Evolutionary conservation across 2,888 invertebrate genomes (phyloP).

Genomic region (Parochlus steinenii): DNA sequence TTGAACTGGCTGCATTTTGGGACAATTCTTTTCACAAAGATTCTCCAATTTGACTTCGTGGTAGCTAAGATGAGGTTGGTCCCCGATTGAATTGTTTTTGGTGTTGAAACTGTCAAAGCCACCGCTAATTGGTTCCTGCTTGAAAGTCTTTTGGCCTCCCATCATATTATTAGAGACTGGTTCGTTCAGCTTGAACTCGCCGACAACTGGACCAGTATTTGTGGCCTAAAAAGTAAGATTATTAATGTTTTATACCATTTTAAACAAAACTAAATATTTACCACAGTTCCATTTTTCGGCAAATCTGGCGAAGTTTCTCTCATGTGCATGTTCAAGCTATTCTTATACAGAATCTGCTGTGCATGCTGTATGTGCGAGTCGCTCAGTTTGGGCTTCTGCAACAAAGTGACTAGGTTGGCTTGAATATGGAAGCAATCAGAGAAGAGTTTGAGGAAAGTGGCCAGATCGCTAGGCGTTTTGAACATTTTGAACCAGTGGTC

Average conservation of each 20-base stretch:
- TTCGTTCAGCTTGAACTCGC: conserved; percentile 29
- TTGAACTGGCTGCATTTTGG: conserved; percentile 15
- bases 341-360: conserved; percentile 16
- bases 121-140: conserved; percentile 21
- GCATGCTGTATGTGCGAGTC: conserved; percentile 32
- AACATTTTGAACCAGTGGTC: conserved; percentile 75
- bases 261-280: too few relatives aligned
- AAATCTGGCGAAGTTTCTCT: too few relatives aligned
- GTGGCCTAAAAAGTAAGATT: too few relatives aligned
- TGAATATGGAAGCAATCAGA: conserved; percentile 91
- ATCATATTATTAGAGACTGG: conserved; percentile 25
- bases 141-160: conserved; percentile 12
- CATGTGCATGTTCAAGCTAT: too few relatives aligned
- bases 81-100: conserved; percentile 5
- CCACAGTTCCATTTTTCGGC: too few relatives aligned
- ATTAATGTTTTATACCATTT: too few relatives aligned
- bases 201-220: conserved; percentile 12
- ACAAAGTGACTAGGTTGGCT: conserved; percentile 73
- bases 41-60: conserved; percentile 27
- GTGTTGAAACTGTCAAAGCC: conserved; percentile 24
- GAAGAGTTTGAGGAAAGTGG: conserved; percentile 81
- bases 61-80: conserved; percentile 5
- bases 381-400: conserved; percentile 57
- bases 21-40: conserved; percentile 29
- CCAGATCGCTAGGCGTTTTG: conserved; percentile 76